Percentiles rank a stretch among this genome's conserved stretches.
phyloP scores from a whole-genome alignment of 2,113 vertebrate genomes.

The Eulacestoma nigropectus region DNA sequence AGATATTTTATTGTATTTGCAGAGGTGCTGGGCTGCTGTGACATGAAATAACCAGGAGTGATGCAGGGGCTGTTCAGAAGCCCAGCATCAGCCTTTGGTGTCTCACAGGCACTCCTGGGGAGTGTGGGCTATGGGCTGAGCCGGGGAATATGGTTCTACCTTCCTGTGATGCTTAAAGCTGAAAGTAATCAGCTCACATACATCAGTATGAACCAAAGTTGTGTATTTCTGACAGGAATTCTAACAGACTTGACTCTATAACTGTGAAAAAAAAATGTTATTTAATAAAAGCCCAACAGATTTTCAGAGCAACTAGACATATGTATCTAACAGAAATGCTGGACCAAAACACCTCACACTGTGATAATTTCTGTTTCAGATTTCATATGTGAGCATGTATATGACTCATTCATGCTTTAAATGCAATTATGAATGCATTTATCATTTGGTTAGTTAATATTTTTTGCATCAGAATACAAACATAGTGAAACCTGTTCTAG shows the following conservation, averaged over 20 bases:
- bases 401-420: neutral
- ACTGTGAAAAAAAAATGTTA: neutral
- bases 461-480: neutral
- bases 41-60: neutral
- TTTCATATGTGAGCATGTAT: neutral
- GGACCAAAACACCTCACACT: neutral
- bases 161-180: neutral
- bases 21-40: neutral
- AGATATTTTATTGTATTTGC: neutral
- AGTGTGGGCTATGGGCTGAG: neutral
- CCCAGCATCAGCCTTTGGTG: neutral
- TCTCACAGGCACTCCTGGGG: neutral
- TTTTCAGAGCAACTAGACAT: neutral
- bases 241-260: neutral
- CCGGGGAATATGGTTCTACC: neutral
- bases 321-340: neutral
- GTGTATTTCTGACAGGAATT: neutral
- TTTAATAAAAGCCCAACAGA: neutral
- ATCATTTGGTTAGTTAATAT: neutral
- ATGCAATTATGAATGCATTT: neutral
- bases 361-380: neutral
- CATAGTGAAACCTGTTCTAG: neutral
- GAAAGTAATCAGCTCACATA: neutral
- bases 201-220: neutral
- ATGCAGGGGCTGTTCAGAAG: neutral